Conservation (phyloP, 2,113 vertebrate genomes). For the Chinchilla lanigera region DNA sequence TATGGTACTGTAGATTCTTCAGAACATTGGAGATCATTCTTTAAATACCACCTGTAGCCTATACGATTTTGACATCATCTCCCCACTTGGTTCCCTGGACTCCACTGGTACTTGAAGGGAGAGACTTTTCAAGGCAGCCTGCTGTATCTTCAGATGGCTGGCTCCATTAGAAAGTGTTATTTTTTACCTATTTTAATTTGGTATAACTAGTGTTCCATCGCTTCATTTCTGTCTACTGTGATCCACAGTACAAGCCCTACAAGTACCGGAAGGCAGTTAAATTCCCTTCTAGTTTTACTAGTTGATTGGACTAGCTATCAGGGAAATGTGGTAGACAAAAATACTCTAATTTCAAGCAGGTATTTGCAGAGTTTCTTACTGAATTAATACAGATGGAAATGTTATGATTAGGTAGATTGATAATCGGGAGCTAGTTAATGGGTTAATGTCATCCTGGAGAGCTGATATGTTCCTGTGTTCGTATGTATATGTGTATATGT, state of each 20-base stretch:
- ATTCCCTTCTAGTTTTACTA: neutral
- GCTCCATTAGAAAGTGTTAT: neutral
- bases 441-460: neutral
- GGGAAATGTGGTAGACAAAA: neutral
- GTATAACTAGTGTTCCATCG: neutral
- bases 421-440: neutral
- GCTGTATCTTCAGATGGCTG: neutral
- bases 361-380: neutral
- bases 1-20: neutral
- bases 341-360: neutral
- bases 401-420: neutral
- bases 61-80: accelerated
- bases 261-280: neutral
- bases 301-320: neutral
- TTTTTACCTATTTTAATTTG: neutral
- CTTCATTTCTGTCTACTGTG: neutral
- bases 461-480: too few relatives aligned
- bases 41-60: neutral
- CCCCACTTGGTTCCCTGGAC: neutral
- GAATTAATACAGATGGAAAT: neutral
- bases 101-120: too few relatives aligned
- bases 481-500: neutral
- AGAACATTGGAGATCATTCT: neutral
- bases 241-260: neutral
- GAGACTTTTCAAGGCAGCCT: neutral